Base-by-base conservation (phyloP, 1,140 invertebrate species). In the Stegodyphus dumicola region DNA sequence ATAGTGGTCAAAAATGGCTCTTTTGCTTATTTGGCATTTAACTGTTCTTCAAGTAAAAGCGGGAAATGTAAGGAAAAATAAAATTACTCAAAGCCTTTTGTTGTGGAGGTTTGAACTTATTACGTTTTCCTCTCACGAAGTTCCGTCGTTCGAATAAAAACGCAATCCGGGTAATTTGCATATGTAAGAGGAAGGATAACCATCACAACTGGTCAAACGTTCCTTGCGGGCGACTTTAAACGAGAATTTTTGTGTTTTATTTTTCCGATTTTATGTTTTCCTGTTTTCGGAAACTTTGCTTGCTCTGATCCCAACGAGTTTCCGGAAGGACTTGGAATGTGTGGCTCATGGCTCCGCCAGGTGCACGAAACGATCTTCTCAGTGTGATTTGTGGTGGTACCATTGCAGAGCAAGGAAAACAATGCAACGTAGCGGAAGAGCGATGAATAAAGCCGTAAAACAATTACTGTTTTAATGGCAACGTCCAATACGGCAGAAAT, bases 251-350 rank as follows among this genome's bases (percentile, higher is more conserved):
- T 11, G 76, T 56, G 56, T 66, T 73, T 80, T 67, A 33, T 33
- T 80, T 69, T 73, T 69, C 78, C 51, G 69, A 73, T 80, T 80
- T 80, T 80, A 80, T 80, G 69, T 79, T 80, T 80, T 56, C 78
- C 64, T 67, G 71, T 80, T 73, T 51, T 18, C 67, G 51, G 17
- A 80, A 71, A 53, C 66, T 80, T 80, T 80, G 78, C 73, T 80
- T 69, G 60, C 78, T 67, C 66, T 18, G 33, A 33, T 33, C 17
- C 11, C 73, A 80, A 80, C 67, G 78, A 80, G 33, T 33, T 33
- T 33, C 33, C 33, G 33, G 33, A 33, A 33, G 15, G 17, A 33
- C 76, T 64, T 11, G 60, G 53, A 52, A 18, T 48, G 69, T 49
- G 78, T 18, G 51, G 15, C 18, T n/a, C 52, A 71, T 11, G n/a